phyloP scores from a whole-genome alignment of 1,140 invertebrate genomes.

The Medauroidea extradentata region DNA sequence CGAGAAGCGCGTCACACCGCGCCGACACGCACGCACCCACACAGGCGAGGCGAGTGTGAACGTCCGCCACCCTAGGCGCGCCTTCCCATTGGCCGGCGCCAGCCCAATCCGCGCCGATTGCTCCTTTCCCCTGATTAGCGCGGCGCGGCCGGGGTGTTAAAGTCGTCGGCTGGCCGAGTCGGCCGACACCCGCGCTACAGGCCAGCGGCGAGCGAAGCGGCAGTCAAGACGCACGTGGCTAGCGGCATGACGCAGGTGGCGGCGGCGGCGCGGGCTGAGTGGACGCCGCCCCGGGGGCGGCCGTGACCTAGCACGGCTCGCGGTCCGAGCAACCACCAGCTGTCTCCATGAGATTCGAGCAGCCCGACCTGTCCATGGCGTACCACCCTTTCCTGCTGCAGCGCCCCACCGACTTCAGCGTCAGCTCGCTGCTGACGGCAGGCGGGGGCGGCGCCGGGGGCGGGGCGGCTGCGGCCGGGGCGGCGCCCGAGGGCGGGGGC shows the following conservation, averaged over 20 bases:
- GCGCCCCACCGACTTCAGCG: slow-evolving; percentile 87
- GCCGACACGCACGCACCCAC: too few relatives aligned
- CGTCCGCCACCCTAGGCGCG: background rate
- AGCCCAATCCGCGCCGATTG: slow-evolving; percentile 3
- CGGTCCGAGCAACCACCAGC: background rate
- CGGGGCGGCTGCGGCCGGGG: slow-evolving; percentile 25
- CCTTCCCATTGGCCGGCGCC: background rate
- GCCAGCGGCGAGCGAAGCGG: background rate
- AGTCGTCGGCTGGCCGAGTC: background rate
- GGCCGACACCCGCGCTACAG: background rate
- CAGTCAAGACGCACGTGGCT: background rate
- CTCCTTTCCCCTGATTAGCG: background rate
- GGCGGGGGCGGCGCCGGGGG: slow-evolving; percentile 45
- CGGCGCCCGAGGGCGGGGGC: slow-evolving; percentile 17
- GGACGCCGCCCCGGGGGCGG: background rate
- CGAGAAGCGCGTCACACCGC: background rate
- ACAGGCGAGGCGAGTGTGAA: slow-evolving; percentile 1
- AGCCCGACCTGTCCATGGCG: slow-evolving; percentile 8
- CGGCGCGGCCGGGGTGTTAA: background rate
- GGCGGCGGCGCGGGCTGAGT: background rate
- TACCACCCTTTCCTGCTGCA: slow-evolving; percentile 52
- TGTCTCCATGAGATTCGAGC: slow-evolving; percentile 10
- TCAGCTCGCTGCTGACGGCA: slow-evolving; percentile 79
- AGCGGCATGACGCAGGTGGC: background rate
- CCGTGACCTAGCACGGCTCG: background rate